Base-by-base conservation (phyloP, 64 coral and sea anemone species). In the Anthopleura sola region DNA sequence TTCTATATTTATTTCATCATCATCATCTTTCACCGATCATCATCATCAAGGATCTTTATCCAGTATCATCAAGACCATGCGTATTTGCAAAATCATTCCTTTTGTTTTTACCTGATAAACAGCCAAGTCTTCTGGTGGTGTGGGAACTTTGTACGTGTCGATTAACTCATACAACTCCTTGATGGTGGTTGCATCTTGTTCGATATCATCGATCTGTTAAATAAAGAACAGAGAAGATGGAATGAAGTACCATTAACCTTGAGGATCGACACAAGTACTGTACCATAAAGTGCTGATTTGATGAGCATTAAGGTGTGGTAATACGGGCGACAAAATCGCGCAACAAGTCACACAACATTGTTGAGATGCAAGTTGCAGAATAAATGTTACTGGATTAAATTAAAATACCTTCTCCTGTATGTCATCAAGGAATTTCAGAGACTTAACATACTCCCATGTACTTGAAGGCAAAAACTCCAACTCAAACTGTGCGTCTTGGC, bases 131-230 rank as follows among this genome's bases (percentile, higher is more conserved):
- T 99, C 97, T 37, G 97, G 97, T 29, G 97, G 97, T 10, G 97
- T 99, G 37, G 97, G 97, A 0, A 99, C 97, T 54, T 94, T 94
- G 80, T 99, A 99, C 18, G 82, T 87, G 7, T 99, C 97, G 77
- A 99, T 99, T 78, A 99, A 60, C 32, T 99, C 93, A 90, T 99
- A 99, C 54, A 99, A 38, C 75, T 99, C 97, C 68, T 99, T 99
- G 17, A 92, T 92, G 68, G 91, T 92, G 26, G 87, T 92, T 18
- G 86, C 90, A 85, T 95, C 85, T 77, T 75, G 20, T 87, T 99
- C 97, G 69, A 94, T 92, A n/a, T 99, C 97, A 81, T 99, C 97
- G 36, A 95, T 94, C 97, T 99, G 66, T 32, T 34, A 71, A 71
- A 36, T 14, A 34, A 71, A 32, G 28, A 71, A 6, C 29, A 36